Conservation (phyloP, 2,797 vertebrate species). For the Chrysocyon brachyurus region DNA sequence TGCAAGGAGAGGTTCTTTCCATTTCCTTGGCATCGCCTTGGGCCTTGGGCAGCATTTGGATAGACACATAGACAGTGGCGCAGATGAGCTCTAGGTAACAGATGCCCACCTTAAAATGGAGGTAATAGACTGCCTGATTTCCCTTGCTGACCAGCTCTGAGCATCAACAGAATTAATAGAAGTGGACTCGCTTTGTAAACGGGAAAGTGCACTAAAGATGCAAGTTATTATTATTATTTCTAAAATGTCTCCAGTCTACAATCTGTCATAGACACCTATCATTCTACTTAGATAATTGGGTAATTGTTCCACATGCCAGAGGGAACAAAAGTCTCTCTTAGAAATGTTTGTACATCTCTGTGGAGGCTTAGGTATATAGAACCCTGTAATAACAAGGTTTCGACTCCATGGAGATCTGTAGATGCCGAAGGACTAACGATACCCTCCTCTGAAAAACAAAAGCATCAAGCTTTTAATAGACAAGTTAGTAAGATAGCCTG, state of each 20-base stretch:
- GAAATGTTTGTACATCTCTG: background rate
- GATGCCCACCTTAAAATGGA: background rate
- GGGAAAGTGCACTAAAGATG: conserved; percentile 31
- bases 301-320: conserved; percentile 59
- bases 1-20: background rate
- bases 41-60: background rate
- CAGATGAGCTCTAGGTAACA: background rate
- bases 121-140: background rate
- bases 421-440: conserved; percentile 51
- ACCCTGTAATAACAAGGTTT: background rate
- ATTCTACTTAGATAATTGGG: conserved; percentile 63
- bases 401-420: background rate
- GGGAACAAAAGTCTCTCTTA: conserved; percentile 54
- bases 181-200: background rate
- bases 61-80: background rate
- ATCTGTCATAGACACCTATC: conserved; percentile 71
- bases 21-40: background rate
- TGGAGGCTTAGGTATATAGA: background rate
- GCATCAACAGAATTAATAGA: background rate
- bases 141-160: background rate
- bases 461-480: background rate
- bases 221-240: conserved; percentile 72
- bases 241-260: conserved; percentile 56
- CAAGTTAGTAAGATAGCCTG: background rate
- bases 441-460: background rate